Conservation (phyloP, 2,113 vertebrate genomes). For the Hassar affinis region DNA sequence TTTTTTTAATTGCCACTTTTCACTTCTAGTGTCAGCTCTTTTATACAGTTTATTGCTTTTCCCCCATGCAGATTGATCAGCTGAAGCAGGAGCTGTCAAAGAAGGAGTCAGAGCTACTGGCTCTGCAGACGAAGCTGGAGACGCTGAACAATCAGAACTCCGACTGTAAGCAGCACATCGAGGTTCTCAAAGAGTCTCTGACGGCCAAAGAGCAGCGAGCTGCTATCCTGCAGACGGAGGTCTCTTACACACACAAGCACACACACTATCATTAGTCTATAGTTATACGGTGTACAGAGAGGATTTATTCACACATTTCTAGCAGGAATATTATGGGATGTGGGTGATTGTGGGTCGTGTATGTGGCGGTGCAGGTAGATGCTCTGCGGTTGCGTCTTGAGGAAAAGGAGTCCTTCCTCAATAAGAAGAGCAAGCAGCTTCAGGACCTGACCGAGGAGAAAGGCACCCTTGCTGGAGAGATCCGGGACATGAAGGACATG, state of each 20-base stretch:
- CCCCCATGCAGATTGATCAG: slow-evolving; percentile 87
- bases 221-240: slow-evolving; percentile 99
- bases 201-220: slow-evolving; percentile 99
- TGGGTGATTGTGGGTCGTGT: neutral
- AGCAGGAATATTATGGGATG: neutral
- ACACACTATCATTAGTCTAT: neutral
- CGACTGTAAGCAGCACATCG: slow-evolving; percentile 99
- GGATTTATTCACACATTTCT: neutral
- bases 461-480: slow-evolving; percentile 90
- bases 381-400: slow-evolving; percentile 90
- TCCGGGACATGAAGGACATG: slow-evolving; percentile 97
- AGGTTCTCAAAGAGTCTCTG: slow-evolving; percentile 99
- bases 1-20: neutral
- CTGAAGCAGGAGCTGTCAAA: slow-evolving; percentile 98
- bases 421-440: slow-evolving; percentile 95
- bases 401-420: slow-evolving; percentile 94
- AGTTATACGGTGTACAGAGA: neutral
- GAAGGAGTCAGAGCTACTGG: slow-evolving; percentile 97
- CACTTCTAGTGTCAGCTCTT: neutral
- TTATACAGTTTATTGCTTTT: neutral
- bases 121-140: slow-evolving; percentile 98
- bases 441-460: slow-evolving; percentile 97
- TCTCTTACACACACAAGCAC: slow-evolving; percentile 55
- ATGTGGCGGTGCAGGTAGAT: slow-evolving; percentile 88
- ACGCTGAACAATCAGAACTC: slow-evolving; percentile 99